A percentile compares a stretch with the other conserved stretches of the same genome.
Evolutionary conservation across 2,888 invertebrate species (phyloP).

Genomic region (Mesorhabditis belari): DNA sequence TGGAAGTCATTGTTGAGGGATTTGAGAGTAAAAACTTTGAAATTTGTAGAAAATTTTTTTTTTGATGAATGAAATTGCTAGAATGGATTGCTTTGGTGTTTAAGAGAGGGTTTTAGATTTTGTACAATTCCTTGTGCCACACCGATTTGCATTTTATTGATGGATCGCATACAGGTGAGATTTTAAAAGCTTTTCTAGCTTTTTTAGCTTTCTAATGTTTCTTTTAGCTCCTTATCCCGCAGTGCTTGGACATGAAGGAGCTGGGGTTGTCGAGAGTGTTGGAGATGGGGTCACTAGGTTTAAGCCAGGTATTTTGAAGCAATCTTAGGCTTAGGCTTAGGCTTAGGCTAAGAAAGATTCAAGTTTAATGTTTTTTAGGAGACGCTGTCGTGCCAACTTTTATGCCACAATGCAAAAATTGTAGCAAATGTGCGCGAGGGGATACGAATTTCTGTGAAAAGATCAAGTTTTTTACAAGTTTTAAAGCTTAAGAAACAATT

Average conservation of each 20-base stretch:
- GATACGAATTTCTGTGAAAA: slow-evolving; percentile 95
- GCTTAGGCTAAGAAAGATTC: background rate
- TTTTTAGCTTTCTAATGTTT: slow-evolving; percentile 89
- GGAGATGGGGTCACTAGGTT: slow-evolving; percentile 82
- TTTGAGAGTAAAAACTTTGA: background rate
- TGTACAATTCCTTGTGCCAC: slow-evolving; percentile 78
- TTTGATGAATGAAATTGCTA: no score
- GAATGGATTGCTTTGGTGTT: no score
- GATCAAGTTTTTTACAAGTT: slow-evolving; percentile 13
- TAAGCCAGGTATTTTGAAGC: slow-evolving; percentile 63
- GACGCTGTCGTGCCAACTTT: slow-evolving; percentile 95
- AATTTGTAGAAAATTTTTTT: background rate
- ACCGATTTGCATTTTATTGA: background rate
- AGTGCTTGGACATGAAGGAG: slow-evolving; percentile 87
- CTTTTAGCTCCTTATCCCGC: slow-evolving; percentile 88
- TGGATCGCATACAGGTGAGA: background rate
- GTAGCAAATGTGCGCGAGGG: slow-evolving; percentile 85
- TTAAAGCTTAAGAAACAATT: background rate
- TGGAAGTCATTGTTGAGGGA: background rate
- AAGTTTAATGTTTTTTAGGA: slow-evolving; percentile 55
- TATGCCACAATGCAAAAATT: slow-evolving; percentile 87
- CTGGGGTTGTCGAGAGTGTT: slow-evolving; percentile 87
- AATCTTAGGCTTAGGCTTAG: background rate
- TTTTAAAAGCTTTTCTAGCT: slow-evolving; percentile 60
- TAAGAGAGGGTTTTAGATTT: no score